Conservation (phyloP, 53 echinoderm and acorn worm genomes). For the Apostichopus leukothele region DNA sequence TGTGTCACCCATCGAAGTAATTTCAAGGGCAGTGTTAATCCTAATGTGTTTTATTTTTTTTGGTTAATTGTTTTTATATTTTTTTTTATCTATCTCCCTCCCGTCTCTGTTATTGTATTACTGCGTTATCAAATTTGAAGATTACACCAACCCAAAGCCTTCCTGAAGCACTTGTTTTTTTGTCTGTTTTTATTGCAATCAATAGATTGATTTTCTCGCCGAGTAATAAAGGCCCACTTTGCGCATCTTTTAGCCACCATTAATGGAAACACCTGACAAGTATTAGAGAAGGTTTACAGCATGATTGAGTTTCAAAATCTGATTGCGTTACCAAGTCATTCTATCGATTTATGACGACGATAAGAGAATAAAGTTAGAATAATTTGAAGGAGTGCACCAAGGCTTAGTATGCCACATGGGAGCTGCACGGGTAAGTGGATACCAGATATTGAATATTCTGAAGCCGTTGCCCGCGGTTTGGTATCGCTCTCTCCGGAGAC, state of each 20-base stretch:
- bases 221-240: slow-evolving; percentile 37
- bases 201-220: slow-evolving; percentile 32
- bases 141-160: slow-evolving; percentile 9
- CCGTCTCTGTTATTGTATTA: background rate
- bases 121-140: slow-evolving; percentile 36
- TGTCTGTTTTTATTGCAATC: slow-evolving; percentile 43
- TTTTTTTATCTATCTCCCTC: background rate
- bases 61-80: too few relatives aligned
- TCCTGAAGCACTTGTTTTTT: slow-evolving; percentile 20
- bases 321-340: slow-evolving; percentile 43
- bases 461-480: slow-evolving; percentile 20
- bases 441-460: slow-evolving; percentile 32
- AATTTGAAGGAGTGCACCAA: slow-evolving; percentile 37
- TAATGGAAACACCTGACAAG: slow-evolving; percentile 46
- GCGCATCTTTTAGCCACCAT: slow-evolving; percentile 21
- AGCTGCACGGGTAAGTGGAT: slow-evolving; percentile 19
- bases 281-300: slow-evolving; percentile 33
- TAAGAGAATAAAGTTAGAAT: slow-evolving; percentile 14
- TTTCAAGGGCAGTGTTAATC: slow-evolving; percentile 32
- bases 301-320: slow-evolving; percentile 31
- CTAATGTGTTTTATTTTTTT: background rate
- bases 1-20: slow-evolving; percentile 8
- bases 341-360: slow-evolving; percentile 25
- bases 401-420: slow-evolving; percentile 30
- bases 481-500: slow-evolving; percentile 9